phyloP scores from a whole-genome alignment of 2,797 vertebrate species.

The Molossus alvarezi region DNA sequence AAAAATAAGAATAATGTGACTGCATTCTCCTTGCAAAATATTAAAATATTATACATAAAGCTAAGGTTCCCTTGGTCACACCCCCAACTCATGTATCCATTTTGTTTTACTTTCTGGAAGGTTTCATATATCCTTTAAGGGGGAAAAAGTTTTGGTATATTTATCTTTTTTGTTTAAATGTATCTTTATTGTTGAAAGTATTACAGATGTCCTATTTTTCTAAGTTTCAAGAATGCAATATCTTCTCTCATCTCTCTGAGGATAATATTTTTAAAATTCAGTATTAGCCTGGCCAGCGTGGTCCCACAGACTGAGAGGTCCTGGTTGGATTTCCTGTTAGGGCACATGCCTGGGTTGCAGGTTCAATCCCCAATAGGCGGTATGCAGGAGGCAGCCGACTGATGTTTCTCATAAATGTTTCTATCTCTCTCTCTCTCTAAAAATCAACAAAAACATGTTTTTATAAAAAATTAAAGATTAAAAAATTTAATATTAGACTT shows the following conservation, averaged over 20 bases:
- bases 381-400: too few relatives aligned
- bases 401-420: too few relatives aligned
- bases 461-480: too few relatives aligned
- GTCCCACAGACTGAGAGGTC: too few relatives aligned
- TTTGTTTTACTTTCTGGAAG: slow-evolving; percentile 3
- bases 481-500: slow-evolving; percentile 23
- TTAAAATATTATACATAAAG: slow-evolving; percentile 4
- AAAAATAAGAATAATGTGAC: not conserved
- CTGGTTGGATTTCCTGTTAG: too few relatives aligned
- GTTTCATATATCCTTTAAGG: not conserved
- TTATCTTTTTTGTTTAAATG: not conserved
- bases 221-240: slow-evolving; percentile 29
- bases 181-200: too few relatives aligned
- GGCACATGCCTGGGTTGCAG: too few relatives aligned
- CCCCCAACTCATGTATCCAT: not conserved
- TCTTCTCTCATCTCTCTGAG: not conserved
- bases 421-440: too few relatives aligned
- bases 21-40: slow-evolving; percentile 16
- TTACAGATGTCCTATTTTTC: too few relatives aligned
- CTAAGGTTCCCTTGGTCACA: slow-evolving; percentile 20
- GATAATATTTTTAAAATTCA: slow-evolving; percentile 23
- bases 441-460: too few relatives aligned
- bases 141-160: not conserved
- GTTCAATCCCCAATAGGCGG: too few relatives aligned
- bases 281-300: not conserved